These are phyloP conservation scores for Cantharis rufa DNA, from an alignment of 2,888 invertebrate species.

Conservation along the genomic window DNA sequence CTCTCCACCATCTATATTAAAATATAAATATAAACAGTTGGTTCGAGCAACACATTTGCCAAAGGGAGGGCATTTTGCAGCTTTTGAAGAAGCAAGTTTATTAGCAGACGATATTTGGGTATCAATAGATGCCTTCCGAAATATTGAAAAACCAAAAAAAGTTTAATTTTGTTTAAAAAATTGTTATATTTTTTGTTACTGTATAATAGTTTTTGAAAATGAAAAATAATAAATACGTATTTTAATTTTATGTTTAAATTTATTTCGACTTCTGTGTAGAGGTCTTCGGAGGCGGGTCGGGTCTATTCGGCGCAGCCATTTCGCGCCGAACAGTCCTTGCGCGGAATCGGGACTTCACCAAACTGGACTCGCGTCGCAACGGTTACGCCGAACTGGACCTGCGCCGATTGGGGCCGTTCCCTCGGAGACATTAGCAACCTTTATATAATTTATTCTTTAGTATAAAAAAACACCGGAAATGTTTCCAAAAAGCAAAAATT, in stretches of 20 bases:
- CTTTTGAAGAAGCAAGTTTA: conserved; percentile 73
- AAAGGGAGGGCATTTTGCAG: conserved; percentile 83
- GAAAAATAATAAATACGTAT: neutral
- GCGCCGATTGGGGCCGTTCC: too few species aligned
- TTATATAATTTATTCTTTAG: too few species aligned
- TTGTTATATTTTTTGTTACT: neutral
- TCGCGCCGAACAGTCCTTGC: too few species aligned
- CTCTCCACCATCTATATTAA: conserved; percentile 63
- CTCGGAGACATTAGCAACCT: too few species aligned
- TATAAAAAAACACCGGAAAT: too few species aligned
- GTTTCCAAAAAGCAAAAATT: too few species aligned
- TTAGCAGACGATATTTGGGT: conserved; percentile 71
- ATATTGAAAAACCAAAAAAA: neutral
- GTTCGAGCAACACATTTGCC: conserved; percentile 61
- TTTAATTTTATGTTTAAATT: neutral
- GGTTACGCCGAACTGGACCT: too few species aligned
- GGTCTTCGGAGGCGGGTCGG: too few species aligned
- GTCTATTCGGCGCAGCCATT: too few species aligned
- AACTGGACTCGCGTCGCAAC: too few species aligned
- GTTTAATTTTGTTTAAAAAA: neutral
- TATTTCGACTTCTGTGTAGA: too few species aligned
- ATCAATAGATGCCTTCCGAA: conserved; percentile 54
- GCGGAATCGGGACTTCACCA: too few species aligned
- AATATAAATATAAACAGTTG: conserved; percentile 56
- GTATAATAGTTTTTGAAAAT: neutral